Base-by-base conservation (phyloP, 2,797 vertebrate species). In the Sebastes matsubarae region DNA sequence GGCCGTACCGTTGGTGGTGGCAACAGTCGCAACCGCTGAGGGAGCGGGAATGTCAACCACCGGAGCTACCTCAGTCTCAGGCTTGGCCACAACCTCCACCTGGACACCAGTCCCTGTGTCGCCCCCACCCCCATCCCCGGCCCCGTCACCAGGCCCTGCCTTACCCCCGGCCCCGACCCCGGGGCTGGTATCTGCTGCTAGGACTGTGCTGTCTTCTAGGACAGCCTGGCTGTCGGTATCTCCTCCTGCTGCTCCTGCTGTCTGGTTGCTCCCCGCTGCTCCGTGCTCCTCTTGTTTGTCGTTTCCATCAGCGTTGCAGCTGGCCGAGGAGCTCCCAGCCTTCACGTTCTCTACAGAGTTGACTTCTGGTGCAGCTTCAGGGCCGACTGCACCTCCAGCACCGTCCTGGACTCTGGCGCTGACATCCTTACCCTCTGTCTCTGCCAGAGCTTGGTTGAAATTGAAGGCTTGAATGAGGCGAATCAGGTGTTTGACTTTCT, bases 381-480 rank as follows among this genome's bases (percentile, higher is more conserved):
- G 46, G 63, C 58, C 2, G 6, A 38, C 63, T 0, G 8, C 30
- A 2, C n/a, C 54, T 46, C 68, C 77, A 12, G 84, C n/a, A 12
- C 24, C 4, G 65, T 84, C 87, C 77, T 79, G 88, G 59, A 91
- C 84, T 60, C 86, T 75, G 77, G 80, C 24, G 4, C 30, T 54
- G 46, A 50, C 18, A 5, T 83, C 87, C 72, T 89, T 89, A 16
- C 46, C 81, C 63, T 91, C 83, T 75, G 90, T 79, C 95, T 97
- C 96, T 88, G 95, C 95, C 90, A 96, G 93, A 76, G 97, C 95
- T 94, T 97, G 97, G 94, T 96, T 97, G 93, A 98, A 97, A 88
- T 97, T 98, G 89, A 99, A 97, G 95, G 97, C 97, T 83, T 99
- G 98, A 92, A 99, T 99, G 96, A 99, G 97, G 92, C 96, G 97